Base-by-base conservation (phyloP, 2,113 vertebrate genomes). In the Pituophis catenifer region DNA sequence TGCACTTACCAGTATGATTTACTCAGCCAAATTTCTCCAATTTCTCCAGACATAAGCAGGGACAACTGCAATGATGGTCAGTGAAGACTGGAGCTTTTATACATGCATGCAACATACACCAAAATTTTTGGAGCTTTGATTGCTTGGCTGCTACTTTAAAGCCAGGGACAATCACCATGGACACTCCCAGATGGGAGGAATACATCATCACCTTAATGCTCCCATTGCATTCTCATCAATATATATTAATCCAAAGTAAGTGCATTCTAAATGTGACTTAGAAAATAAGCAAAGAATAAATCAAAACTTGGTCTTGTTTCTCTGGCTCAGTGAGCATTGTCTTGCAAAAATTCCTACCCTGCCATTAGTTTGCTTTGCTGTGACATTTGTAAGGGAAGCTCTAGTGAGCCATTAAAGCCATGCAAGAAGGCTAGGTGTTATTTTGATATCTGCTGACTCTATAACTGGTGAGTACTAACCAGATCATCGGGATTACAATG, bases 381-480 rank as follows among this genome's bases (percentile, higher is more conserved):
- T 95, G 33, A 65, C 89, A 91, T 55, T 93, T 92, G 4, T 91
- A 88, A 90, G 81, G 94, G 50, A 90, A 33, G 0, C 91, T 95
- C 57, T 21, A n/a, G 90, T 93, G 62, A 93, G 95, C 89, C 88
- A 5, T 52, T 91, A 94, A 91, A 94, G 90, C 8, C 65, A 81
- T 81, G 24, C 88, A 93, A 89, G 75, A 70, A 13, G 86, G 50
- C 50, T 13, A 24, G 19, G 8, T 44, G 5, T 52, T 38, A 54
- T 58, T 75, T 91, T 94, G 86, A 92, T 91, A 21, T 50, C 0
- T 75, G 38, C 90, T 55, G 54, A 90, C 29, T 93, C 50, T 88
- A 17, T 33, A 89, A 24, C 3, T 48, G 54, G 44, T 48, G 44
- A 48, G 44, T 3, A 48, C 44, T 48, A 48, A 48, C 44, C 44